Evolutionary conservation across 2,113 vertebrate species (phyloP).

Genomic region (Callorhinus ursinus): DNA sequence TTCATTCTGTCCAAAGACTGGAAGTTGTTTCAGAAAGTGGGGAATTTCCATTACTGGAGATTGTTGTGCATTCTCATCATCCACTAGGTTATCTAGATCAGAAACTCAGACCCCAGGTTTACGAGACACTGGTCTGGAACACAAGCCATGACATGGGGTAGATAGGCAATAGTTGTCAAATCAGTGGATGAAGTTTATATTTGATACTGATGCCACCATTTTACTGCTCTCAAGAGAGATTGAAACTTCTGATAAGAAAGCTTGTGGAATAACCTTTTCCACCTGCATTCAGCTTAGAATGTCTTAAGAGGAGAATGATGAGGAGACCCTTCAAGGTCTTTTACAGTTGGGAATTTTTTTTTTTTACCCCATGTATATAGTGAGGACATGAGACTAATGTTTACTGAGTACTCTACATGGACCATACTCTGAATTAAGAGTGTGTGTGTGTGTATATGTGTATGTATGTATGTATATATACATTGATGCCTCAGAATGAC

Average conservation of each 20-base stretch:
- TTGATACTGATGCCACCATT: background rate
- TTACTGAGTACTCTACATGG: background rate
- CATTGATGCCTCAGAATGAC: background rate
- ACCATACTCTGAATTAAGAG: background rate
- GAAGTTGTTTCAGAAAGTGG: background rate
- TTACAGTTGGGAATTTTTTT: background rate
- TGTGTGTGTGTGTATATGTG: background rate
- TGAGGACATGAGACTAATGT: background rate
- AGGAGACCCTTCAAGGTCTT: background rate
- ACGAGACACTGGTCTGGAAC: background rate
- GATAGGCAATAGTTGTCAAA: background rate
- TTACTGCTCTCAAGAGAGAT: background rate
- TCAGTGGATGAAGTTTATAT: background rate
- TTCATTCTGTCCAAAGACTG: background rate
- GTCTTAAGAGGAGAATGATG: background rate
- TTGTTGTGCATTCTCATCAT: background rate
- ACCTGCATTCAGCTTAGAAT: background rate
- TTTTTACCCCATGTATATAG: background rate
- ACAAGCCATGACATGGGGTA: background rate
- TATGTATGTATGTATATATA: background rate
- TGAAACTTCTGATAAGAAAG: background rate
- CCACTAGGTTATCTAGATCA: background rate
- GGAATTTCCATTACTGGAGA: background rate
- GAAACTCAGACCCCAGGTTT: conserved; percentile 5
- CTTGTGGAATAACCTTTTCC: background rate